These are phyloP conservation scores for Emydura subglobosa DNA, from an alignment of 2,113 vertebrate genomes.

Conservation along the genomic window DNA sequence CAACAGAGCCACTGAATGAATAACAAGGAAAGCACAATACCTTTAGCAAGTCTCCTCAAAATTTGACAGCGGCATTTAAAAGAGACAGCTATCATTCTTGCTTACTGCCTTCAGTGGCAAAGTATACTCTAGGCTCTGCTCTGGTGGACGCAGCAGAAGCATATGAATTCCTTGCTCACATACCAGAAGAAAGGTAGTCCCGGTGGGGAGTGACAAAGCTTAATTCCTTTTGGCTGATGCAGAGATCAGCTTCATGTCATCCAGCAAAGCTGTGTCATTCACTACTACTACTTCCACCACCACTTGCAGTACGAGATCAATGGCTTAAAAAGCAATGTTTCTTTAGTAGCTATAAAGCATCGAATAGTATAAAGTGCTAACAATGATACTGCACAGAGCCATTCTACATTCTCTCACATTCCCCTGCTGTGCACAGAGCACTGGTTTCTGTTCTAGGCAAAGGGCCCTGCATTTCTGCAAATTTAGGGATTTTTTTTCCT, in stretches of 20 bases:
- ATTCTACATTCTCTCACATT: constrained; percentile 30
- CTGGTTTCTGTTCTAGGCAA: constrained; percentile 59
- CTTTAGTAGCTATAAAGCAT: constrained; percentile 73
- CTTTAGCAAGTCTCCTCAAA: constrained; percentile 96
- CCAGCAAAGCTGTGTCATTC: constrained; percentile 80
- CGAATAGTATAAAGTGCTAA: constrained; percentile 38
- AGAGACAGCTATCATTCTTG: constrained; percentile 98
- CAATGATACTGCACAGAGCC: background rate
- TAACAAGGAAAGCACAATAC: constrained; percentile 83
- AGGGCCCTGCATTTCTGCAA: constrained; percentile 40
- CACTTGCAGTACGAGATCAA: constrained; percentile 61
- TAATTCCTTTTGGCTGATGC: constrained; percentile 85
- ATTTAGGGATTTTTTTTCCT: background rate
- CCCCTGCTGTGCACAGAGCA: constrained; percentile 22
- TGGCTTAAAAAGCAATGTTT: constrained; percentile 69
- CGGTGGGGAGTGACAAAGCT: constrained; percentile 83
- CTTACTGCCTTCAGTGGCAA: constrained; percentile 77
- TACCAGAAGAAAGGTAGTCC: constrained; percentile 82
- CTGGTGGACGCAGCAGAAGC: constrained; percentile 80
- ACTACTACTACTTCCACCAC: constrained; percentile 59
- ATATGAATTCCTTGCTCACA: constrained; percentile 84
- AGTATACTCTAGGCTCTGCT: constrained; percentile 79
- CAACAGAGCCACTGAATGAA: constrained; percentile 31
- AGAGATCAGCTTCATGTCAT: constrained; percentile 82
- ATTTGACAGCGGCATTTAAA: constrained; percentile 99